Conservation (phyloP, 2,797 vertebrate genomes). For the Labroides dimidiatus region DNA sequence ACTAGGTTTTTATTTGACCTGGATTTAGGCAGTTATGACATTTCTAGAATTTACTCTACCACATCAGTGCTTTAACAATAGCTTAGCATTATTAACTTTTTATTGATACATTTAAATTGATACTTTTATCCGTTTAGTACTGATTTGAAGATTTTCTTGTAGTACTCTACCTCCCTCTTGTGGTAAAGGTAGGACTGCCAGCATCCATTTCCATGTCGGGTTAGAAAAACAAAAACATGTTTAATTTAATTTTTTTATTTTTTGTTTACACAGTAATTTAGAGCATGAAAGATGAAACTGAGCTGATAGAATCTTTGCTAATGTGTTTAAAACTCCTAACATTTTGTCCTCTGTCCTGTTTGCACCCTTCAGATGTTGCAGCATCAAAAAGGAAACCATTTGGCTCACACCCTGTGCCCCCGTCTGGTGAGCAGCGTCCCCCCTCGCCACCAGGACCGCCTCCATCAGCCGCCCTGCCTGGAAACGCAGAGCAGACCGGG, state of each 20-base stretch:
- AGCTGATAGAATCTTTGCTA: background rate
- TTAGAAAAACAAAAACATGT: background rate
- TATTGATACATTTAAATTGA: background rate
- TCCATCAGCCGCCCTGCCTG: conserved; percentile 75
- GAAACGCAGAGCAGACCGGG: conserved; percentile 43
- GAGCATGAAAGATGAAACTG: background rate
- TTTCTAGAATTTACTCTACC: background rate
- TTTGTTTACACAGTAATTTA: background rate
- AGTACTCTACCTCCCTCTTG: conserved; percentile 62
- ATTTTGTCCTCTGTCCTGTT: conserved; percentile 43
- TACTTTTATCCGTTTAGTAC: background rate
- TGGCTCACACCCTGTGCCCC: conserved; percentile 80
- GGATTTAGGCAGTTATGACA: background rate
- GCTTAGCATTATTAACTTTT: background rate
- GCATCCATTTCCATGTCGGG: background rate
- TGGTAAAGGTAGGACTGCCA: conserved; percentile 65
- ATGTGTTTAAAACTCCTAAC: no score
- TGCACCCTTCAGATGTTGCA: conserved; percentile 75
- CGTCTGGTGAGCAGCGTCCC: conserved; percentile 87
- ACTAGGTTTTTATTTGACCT: background rate
- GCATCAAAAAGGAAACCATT: conserved; percentile 85
- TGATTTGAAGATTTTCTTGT: background rate
- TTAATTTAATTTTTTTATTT: no score
- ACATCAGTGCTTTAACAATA: background rate
- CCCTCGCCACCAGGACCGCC: conserved; percentile 90